These are phyloP conservation scores for Capromys pilorides DNA, from an alignment of 2,797 vertebrate species.

Conservation along the genomic window DNA sequence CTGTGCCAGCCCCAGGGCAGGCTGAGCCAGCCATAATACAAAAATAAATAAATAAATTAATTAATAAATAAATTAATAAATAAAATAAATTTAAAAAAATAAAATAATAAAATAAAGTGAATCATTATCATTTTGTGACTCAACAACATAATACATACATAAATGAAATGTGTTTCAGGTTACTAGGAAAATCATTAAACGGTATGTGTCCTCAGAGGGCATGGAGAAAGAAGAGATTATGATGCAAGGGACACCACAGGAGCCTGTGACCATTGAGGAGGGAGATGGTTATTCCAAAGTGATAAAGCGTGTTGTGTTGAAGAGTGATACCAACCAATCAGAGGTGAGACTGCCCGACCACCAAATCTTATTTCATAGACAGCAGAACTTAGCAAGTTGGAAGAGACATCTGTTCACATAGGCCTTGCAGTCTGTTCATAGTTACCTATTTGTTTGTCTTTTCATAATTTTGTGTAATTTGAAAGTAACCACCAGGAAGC, in stretches of 20 bases:
- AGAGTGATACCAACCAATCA: slow-evolving; percentile 89
- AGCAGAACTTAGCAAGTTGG: neutral
- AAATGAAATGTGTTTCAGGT: slow-evolving; percentile 86
- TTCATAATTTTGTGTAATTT: neutral
- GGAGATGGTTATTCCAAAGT: slow-evolving; percentile 94
- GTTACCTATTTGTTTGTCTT: neutral
- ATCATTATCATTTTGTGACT: neutral
- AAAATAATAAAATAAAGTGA: too few relatives aligned
- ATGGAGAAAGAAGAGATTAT: slow-evolving; percentile 91
- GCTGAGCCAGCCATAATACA: too few relatives aligned
- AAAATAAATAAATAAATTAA: too few relatives aligned
- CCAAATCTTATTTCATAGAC: neutral
- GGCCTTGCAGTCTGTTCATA: neutral
- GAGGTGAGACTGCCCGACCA: slow-evolving; percentile 88
- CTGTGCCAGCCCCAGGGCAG: too few relatives aligned
- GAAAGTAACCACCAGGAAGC: neutral
- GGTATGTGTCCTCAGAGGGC: slow-evolving; percentile 92
- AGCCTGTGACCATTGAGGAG: slow-evolving; percentile 88
- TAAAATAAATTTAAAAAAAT: too few relatives aligned
- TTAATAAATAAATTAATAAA: too few relatives aligned
- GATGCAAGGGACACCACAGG: slow-evolving; percentile 90
- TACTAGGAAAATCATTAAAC: slow-evolving; percentile 94
- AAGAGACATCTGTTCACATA: accelerated
- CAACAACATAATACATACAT: neutral
- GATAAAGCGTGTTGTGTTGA: slow-evolving; percentile 93